Evolutionary conservation across 2,888 invertebrate genomes (phyloP), one percentile per base, ranked within the genome.

Genomic region (Taenaris catops): DNA sequence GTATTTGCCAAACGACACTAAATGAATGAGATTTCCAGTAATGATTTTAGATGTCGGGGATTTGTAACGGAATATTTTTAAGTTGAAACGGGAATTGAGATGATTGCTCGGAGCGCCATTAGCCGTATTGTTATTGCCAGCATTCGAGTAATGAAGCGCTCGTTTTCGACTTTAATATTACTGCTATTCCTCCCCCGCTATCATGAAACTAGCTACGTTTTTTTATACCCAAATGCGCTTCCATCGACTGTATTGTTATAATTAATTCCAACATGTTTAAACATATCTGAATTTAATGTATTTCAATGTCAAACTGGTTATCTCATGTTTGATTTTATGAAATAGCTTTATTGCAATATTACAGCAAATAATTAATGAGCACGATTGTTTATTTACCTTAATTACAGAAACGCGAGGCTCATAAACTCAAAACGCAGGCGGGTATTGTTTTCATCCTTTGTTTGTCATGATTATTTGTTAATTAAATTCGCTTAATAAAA

Each of bases 71-170:
- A 62, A 62, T 58, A 65, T 70, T 72, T 76, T 70, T 58, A 53
- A 73, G 63, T 66, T 51, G 63, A 65, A 63, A 58, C 62, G 67
- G 66, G 73, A 71, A 68, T 69, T 60, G 69, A 72, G 72, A 70
- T 59, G 69, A 74, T 79, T 67, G 71, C 73, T 31, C 51, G 58
- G 60, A 63, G 68, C 55, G 55, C 79, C 75, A 80, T 86, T 86
- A 83, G 69, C 68, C 63, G 74, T 80, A 84, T 84, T 86, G 84
- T 84, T 86, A 86, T 84, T 78, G 67, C 78, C 71, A 59, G 68
- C 73, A 75, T 79, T 79, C 60, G 65, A 61, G 81, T 81, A 83
- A 86, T 84, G 79, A 83, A 80, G 63, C 69, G 78, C 72, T 76
- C 83, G 76, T 83, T 83, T 74, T 74, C 80, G 71, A 75, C 72